Evolutionary conservation across 1,140 invertebrate species (phyloP).

Genomic region (Steinernema feltiae): DNA sequence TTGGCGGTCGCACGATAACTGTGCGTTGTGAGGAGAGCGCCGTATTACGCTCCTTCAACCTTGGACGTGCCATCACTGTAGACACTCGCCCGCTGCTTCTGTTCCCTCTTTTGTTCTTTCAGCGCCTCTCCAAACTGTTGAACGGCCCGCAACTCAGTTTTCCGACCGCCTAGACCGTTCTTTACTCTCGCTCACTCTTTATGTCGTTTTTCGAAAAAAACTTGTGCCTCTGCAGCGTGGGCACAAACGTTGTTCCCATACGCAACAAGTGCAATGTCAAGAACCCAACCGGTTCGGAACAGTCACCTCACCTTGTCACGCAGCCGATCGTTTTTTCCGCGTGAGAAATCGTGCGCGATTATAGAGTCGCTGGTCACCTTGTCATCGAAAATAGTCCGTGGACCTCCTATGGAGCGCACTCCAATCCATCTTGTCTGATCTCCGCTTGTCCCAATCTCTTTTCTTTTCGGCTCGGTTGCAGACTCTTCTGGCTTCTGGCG

Average conservation of each 20-base stretch:
- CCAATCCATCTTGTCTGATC: not conserved
- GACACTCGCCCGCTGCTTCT: not conserved
- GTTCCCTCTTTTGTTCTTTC: not conserved
- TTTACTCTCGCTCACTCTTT: too few species aligned
- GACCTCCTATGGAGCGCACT: not conserved
- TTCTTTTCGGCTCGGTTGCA: not conserved
- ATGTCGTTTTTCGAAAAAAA: too few species aligned
- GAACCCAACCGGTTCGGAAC: not conserved
- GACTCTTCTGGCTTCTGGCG: not conserved
- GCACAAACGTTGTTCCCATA: too few species aligned
- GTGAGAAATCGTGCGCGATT: not conserved
- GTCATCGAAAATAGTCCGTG: not conserved
- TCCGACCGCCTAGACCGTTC: too few species aligned
- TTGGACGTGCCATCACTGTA: slow-evolving; percentile 1
- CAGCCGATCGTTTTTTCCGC: not conserved
- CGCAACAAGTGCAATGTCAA: too few species aligned
- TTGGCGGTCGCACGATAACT: not conserved
- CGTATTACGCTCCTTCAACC: not conserved
- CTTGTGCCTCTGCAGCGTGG: too few species aligned
- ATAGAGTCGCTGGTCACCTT: not conserved
- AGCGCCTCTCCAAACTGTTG: too few species aligned
- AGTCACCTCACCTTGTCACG: not conserved
- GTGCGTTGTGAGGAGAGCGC: not conserved
- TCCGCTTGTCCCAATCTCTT: not conserved
- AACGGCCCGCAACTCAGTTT: too few species aligned